Conservation (phyloP, 37 sponge, comb jelly and placozoan genomes). For the Mnemiopsis leidyi region DNA sequence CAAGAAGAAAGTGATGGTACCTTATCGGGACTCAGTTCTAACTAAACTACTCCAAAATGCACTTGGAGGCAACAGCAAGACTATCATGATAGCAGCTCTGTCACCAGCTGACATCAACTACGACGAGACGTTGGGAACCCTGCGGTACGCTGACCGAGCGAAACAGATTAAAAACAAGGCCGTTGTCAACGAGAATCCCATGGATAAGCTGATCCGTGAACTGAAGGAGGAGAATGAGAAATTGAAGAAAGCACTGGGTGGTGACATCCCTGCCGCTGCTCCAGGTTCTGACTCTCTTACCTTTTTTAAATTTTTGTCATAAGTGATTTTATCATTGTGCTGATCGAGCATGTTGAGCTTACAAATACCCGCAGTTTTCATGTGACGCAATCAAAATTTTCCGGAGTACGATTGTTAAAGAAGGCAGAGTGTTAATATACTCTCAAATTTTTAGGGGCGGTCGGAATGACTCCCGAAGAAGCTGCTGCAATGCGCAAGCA, state of each 20-base stretch:
- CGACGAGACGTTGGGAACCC: slow-evolving; percentile 68
- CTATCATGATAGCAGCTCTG: slow-evolving; percentile 70
- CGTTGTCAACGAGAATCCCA: slow-evolving; percentile 68
- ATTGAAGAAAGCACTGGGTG: slow-evolving; percentile 65
- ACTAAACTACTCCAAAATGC: slow-evolving; percentile 70
- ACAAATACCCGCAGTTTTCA: no score
- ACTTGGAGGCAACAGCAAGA: slow-evolving; percentile 70
- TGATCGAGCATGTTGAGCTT: no score
- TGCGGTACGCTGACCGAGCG: slow-evolving; percentile 69
- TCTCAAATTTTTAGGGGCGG: background rate
- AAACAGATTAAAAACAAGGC: slow-evolving; percentile 70
- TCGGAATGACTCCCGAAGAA: slow-evolving; percentile 55
- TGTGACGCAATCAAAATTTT: no score
- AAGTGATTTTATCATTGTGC: no score
- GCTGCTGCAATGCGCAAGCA: slow-evolving; percentile 28
- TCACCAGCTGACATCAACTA: slow-evolving; percentile 72
- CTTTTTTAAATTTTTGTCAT: no score
- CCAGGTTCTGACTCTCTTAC: no score
- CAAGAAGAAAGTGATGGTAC: slow-evolving; percentile 68
- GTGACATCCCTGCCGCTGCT: slow-evolving; percentile 11
- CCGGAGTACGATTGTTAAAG: no score
- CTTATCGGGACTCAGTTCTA: slow-evolving; percentile 68
- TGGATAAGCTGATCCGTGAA: slow-evolving; percentile 69
- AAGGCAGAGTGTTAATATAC: no score
- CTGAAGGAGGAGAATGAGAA: slow-evolving; percentile 68